Conservation (phyloP, 1,140 invertebrate genomes). For the Drosophila carrolli region DNA sequence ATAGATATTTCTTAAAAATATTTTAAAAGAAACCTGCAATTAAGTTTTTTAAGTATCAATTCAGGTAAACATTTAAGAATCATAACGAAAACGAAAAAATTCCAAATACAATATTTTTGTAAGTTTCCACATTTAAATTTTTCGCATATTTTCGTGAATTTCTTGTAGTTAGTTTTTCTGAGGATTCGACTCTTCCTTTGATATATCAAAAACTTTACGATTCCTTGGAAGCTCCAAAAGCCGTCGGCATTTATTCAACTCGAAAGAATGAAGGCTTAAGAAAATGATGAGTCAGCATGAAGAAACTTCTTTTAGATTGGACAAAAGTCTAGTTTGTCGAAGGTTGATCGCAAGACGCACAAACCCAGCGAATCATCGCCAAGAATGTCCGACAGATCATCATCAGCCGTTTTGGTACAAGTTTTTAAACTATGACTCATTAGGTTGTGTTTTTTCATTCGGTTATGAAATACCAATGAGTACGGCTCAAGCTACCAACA, state of each 20-base stretch:
- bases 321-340: conserved; percentile 23
- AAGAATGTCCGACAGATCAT: conserved; percentile 41
- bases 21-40: too few species aligned
- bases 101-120: too few species aligned
- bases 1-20: too few species aligned
- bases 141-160: too few species aligned
- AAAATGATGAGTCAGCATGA: conserved; percentile 28
- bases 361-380: conserved; percentile 41
- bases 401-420: conserved; percentile 26
- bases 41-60: too few species aligned
- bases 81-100: too few species aligned
- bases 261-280: background rate
- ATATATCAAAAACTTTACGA: background rate
- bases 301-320: conserved; percentile 14
- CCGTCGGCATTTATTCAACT: conserved; percentile 21
- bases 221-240: background rate
- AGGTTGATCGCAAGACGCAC: conserved; percentile 25
- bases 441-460: conserved; percentile 25
- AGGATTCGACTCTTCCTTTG: background rate
- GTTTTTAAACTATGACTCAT: conserved; percentile 30
- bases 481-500: conserved; percentile 9
- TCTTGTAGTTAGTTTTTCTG: too few species aligned
- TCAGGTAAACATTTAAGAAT: too few species aligned
- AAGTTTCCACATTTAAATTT: too few species aligned
- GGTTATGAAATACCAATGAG: conserved; percentile 41